Percentiles rank a stretch among this genome's conserved stretches.
Conservation (phyloP, 2,888 invertebrate species). For the Acronicta psi region DNA sequence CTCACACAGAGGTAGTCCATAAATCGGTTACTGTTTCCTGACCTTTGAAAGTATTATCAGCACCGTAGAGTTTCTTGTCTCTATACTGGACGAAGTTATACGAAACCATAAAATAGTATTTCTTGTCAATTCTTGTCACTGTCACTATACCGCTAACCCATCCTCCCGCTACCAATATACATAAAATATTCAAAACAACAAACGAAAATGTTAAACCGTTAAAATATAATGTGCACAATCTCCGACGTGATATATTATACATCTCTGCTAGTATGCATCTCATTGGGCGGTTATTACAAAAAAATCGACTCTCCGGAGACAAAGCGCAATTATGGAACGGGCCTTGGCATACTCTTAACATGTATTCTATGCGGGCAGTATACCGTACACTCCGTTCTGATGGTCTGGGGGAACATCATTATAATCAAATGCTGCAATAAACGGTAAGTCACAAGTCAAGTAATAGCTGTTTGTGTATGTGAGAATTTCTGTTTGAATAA, state of each 20-base stretch:
- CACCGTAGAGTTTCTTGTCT: too few relatives aligned
- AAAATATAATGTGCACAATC: slow-evolving; percentile 51
- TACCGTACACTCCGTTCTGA: slow-evolving; percentile 88
- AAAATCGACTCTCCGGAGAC: slow-evolving; percentile 82
- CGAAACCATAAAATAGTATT: too few relatives aligned
- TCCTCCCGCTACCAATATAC: neutral
- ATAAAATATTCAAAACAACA: slow-evolving; percentile 16
- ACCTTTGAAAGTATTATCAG: too few relatives aligned
- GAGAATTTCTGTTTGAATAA: too few relatives aligned
- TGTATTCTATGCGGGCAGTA: slow-evolving; percentile 90
- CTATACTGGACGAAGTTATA: too few relatives aligned
- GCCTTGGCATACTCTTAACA: slow-evolving; percentile 89
- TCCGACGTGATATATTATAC: slow-evolving; percentile 67
- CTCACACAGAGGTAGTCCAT: too few relatives aligned
- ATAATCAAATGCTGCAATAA: slow-evolving; percentile 89
- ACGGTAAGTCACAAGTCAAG: slow-evolving; percentile 77
- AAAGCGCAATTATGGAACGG: slow-evolving; percentile 90
- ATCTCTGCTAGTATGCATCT: slow-evolving; percentile 83
- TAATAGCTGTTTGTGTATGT: too few relatives aligned
- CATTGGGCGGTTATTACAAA: slow-evolving; percentile 89
- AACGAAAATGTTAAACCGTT: slow-evolving; percentile 26
- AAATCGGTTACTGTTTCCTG: too few relatives aligned
- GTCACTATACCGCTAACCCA: slow-evolving; percentile 20
- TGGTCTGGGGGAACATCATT: slow-evolving; percentile 89
- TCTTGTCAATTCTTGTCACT: slow-evolving; percentile 10